Evolutionary conservation across 2,113 vertebrate genomes (phyloP), one percentile per base, ranked within the genome.

Genomic region (Nothocercus nigrocapillus): DNA sequence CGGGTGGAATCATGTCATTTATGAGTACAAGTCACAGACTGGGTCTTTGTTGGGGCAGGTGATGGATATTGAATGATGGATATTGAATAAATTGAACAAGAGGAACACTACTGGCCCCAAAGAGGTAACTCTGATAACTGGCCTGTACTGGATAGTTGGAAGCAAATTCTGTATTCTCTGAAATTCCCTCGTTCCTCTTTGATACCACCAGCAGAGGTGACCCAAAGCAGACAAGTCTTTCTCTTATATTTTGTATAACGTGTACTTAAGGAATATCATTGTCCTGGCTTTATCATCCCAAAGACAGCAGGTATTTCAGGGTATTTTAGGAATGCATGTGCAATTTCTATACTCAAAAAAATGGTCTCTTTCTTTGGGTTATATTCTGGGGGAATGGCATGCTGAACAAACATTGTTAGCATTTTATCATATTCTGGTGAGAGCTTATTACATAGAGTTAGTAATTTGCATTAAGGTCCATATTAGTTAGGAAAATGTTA

Each of bases 391-490:
- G 66, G n/a, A 47, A 58, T 32, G 11, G 8, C 32, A 49, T 72
- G 69, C 13, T 27, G 14, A 78, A 91, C 80, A 81, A 95, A 7
- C 3, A 1, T 7, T 36, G 63, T 94, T 86, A 82, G 27, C 76
- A 84, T 93, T 94, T 93, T 88, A 90, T 93, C 82, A 89, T 61
- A 3, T 4, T 45, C 51, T 30, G 66, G 27, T 72, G 51, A 61
- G 64, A 91, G 22, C 47, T 90, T 92, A 83, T 78, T 88, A 40
- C 38, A 47, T 28, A 17, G 72, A 94, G 68, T 72, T 91, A 78
- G 82, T 93, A 16, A 91, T 94, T 96, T 90, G 80, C 82, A 87
- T 49, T 25, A 54, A 84, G 77, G 49, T 88, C 51, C 12, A 13
- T 58, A 56, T 84, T 84, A 85, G 78, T 61, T 94, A 93, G 69